Base-by-base conservation (phyloP, 2,888 invertebrate genomes). In the Aleiodes alternator region DNA sequence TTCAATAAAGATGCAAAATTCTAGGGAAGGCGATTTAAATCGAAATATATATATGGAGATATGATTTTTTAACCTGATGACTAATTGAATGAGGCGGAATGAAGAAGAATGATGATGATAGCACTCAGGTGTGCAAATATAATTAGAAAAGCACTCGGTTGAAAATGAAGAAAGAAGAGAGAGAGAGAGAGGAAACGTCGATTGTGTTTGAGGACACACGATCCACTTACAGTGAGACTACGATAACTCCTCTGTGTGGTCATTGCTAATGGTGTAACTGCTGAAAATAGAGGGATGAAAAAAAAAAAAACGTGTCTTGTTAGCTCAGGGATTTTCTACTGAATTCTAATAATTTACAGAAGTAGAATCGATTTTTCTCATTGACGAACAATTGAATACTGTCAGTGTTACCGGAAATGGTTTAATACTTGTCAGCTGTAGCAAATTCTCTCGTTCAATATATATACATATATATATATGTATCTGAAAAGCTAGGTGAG, bases 141-240 rank as follows among this genome's bases (percentile, higher is more conserved):
- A 89, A 89, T 89, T 89, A 89, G 85, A 84, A 83, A 80, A 80
- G 23, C 23, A 2, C 23, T 23, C 76, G 76, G 81, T 78, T 76
- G 80, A 73, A 78, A 72, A 79, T 76, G 82, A 82, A 82, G 84
- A 79, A 79, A 84, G 2, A 23, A 23, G 23, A 23, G 2, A 23
- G 2, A 2, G 2, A 23, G 23, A 23, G 23, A 2, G 23, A 1
- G 23, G 84, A 82, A 83, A 86, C 84, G 83, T 84, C 82, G 83
- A 86, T 86, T 34, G 34, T 88, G 87, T 89, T 88, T 88, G 87
- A 87, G 85, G 88, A 88, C 85, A 88, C 84, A 84, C 84, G 87
- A 88, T 88, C 86, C 82, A 80, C 82, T 84, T 86, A 84, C 81
- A 79, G 23, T 23, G 23, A 23, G 82, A 83, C 34, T 73, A 48